Evolutionary conservation across 2,888 invertebrate species (phyloP), one percentile per base, ranked within the genome.

Genomic region (Augiades crinisus): DNA sequence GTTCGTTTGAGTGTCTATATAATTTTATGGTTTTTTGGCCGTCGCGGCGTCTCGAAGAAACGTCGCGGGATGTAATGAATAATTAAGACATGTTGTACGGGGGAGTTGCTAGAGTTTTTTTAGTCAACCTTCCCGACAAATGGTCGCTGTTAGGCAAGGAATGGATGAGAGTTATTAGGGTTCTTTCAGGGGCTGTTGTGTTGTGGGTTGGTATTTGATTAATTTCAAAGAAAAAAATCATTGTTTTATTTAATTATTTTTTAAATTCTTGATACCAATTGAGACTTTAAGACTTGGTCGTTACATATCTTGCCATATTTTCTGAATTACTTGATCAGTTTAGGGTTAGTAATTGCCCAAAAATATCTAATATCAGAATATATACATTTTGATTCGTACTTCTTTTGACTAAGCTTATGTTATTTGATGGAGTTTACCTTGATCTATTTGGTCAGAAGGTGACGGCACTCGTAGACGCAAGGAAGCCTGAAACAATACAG

Each of bases 21-120:
- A 83, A 87, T 89, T 90, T 88, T 87, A 88, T 74, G 78, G 75
- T 67, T 63, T 81, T 79, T 81, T 71, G 70, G 72, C 43, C 43
- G 43, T 31, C 65, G 36, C 73, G 74, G 71, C 77, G 75, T 73
- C 73, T 76, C 72, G 70, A 72, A 77, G 77, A 68, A 75, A 68
- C 68, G 77, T 65, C 64, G 65, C 63, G 67, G 71, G 80, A 80
- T 83, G 82, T 81, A 78, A 83, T 88, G 84, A 88, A 89, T 87
- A 87, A 88, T 86, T 85, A 85, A 87, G 78, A 75, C 74, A 77
- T 78, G 78, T 78, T 75, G 68, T 67, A 71, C 69, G 74, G 69
- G 75, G 76, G 69, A 75, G 74, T 75, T 74, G 68, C 64, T 61
- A 64, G 65, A 61, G 14, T 70, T 66, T 69, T 75, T 69, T 64